A percentile compares a stretch with the other conserved stretches of the same genome.
phyloP scores from a whole-genome alignment of 2,797 vertebrate species.

The Myotis planiceps region DNA sequence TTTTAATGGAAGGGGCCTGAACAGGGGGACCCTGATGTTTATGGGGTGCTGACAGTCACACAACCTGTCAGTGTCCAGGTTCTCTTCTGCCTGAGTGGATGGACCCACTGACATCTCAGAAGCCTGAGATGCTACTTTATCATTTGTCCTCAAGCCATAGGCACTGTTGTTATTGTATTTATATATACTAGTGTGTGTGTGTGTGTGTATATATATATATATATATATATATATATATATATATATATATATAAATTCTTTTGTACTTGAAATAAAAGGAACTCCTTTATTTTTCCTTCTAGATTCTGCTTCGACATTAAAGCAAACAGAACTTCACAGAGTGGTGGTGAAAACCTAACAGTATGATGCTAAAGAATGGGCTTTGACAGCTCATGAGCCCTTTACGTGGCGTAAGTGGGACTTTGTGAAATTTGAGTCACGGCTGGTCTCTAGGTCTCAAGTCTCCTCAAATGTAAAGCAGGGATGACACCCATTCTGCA shows the following conservation, averaged over 20 bases:
- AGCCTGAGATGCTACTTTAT: not conserved
- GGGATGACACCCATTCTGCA: not conserved
- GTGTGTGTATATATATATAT: too few species aligned
- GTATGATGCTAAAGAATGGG: not conserved
- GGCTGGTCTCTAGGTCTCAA: not conserved
- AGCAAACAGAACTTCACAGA: slow-evolving; percentile 25
- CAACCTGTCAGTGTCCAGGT: not conserved
- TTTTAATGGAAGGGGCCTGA: slow-evolving; percentile 74
- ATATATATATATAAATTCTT: too few species aligned
- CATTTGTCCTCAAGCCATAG: not conserved
- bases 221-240: too few species aligned
- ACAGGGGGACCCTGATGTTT: slow-evolving; percentile 76
- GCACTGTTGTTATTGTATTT: not conserved
- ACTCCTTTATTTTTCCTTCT: slow-evolving; percentile 52
- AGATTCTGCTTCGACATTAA: slow-evolving; percentile 46
- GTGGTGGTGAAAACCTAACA: not conserved
- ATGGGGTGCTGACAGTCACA: slow-evolving; percentile 64
- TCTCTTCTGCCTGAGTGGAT: not conserved
- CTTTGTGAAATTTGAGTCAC: not conserved
- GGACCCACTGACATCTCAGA: not conserved
- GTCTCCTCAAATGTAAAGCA: not conserved
- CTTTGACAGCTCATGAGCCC: not conserved
- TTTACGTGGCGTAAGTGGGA: not conserved
- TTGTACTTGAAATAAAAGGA: slow-evolving; percentile 51
- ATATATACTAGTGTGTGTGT: too few species aligned